Evolutionary conservation across 2,113 vertebrate genomes (phyloP).

Genomic region (Cephalopterus ornatus): DNA sequence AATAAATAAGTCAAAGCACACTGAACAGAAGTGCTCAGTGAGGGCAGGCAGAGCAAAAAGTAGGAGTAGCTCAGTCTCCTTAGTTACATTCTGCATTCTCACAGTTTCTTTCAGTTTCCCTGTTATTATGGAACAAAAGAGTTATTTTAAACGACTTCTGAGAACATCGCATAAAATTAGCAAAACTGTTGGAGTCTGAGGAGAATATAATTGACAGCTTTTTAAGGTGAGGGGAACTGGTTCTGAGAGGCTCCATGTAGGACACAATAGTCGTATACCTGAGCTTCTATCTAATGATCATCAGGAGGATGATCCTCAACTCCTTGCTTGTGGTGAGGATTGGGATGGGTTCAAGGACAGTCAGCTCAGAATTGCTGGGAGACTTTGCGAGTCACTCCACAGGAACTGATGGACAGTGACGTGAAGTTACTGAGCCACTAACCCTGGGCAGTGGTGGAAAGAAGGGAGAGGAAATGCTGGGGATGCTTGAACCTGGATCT

Average conservation of each 20-base stretch:
- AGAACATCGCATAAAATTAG: conserved; percentile 52
- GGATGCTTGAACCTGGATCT: background rate
- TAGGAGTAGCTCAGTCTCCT: conserved; percentile 47
- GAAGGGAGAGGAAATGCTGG: background rate
- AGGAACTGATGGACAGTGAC: background rate
- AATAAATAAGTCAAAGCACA: background rate
- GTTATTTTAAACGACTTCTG: conserved; percentile 47
- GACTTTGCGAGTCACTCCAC: background rate
- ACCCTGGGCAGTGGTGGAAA: background rate
- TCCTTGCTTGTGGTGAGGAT: background rate
- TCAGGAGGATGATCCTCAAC: background rate
- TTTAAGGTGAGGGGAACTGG: background rate
- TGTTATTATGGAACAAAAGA: conserved; percentile 45
- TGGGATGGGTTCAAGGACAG: background rate
- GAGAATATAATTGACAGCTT: background rate
- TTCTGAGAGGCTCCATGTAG: background rate
- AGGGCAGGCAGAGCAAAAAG: conserved; percentile 15
- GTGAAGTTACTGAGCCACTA: background rate
- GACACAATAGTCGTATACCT: background rate
- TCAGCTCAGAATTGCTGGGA: background rate
- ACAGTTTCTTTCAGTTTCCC: conserved; percentile 33
- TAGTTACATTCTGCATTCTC: conserved; percentile 55
- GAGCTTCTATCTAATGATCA: background rate
- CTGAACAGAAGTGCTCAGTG: background rate
- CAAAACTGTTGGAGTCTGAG: background rate